A percentile compares a stretch with the other conserved stretches of the same genome.
Evolutionary conservation across 2,888 invertebrate species (phyloP).

Genomic region (Schrankia costaestrigalis): DNA sequence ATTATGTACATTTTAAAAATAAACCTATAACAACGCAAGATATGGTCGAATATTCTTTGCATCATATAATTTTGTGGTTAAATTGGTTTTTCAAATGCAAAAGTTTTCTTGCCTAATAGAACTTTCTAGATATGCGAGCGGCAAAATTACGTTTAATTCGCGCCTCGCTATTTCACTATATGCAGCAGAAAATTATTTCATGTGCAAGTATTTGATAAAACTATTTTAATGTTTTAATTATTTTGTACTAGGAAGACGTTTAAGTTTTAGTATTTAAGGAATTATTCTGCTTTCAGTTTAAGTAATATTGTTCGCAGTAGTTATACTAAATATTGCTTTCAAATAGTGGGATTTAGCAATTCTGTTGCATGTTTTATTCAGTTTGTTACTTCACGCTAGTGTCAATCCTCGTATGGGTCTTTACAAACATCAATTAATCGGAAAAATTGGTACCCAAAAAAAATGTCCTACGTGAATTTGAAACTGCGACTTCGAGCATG

Average conservation of each 20-base stretch:
- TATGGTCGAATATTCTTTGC: constrained; percentile 12
- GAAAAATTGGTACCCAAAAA: no score
- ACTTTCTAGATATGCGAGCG: constrained; percentile 19
- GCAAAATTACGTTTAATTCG: constrained; percentile 19
- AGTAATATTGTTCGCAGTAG: background rate
- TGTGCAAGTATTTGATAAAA: constrained; percentile 6
- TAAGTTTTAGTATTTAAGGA: background rate
- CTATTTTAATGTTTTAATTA: constrained; percentile 5
- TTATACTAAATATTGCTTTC: no score
- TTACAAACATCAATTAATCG: no score
- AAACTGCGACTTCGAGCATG: no score
- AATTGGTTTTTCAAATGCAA: constrained; percentile 29
- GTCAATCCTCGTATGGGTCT: no score
- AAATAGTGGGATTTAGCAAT: no score
- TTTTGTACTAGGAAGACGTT: background rate
- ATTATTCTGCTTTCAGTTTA: background rate
- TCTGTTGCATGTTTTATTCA: no score
- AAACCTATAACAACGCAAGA: background rate
- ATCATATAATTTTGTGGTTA: constrained; percentile 20
- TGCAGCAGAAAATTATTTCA: constrained; percentile 5
- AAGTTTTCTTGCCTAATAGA: constrained; percentile 28
- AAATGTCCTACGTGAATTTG: no score
- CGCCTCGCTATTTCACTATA: constrained; percentile 9
- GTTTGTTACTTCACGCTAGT: no score
- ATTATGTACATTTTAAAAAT: no score